Evolutionary conservation across 1,140 invertebrate species (phyloP).

Genomic region (Ladona fulva): DNA sequence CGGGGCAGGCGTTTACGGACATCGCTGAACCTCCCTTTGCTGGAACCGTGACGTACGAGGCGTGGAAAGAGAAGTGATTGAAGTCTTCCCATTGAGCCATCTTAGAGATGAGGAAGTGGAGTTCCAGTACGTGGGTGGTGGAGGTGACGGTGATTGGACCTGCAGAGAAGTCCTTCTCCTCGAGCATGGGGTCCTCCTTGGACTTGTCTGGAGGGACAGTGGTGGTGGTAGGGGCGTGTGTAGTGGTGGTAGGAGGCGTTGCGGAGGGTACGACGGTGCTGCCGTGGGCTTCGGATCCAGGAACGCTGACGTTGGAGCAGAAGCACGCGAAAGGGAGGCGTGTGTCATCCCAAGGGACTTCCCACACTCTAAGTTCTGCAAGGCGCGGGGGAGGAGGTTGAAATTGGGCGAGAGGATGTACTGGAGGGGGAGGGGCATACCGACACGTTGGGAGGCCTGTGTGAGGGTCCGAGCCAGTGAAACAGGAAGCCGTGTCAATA

Average conservation of each 20-base stretch:
- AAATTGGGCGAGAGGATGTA: not conserved
- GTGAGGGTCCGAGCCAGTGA: not conserved
- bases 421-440: not conserved
- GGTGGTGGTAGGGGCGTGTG: not conserved
- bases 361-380: not conserved
- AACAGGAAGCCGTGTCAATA: not conserved
- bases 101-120: constrained; percentile 5
- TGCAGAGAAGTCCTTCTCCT: constrained; percentile 57
- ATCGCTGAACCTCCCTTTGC: not conserved
- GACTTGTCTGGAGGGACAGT: constrained; percentile 53
- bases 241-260: constrained; percentile 38
- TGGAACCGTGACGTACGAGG: not conserved
- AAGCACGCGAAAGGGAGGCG: constrained; percentile 53
- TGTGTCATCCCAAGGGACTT: constrained; percentile 52
- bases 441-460: not conserved
- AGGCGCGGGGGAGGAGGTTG: not conserved
- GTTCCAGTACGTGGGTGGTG: constrained; percentile 5
- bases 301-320: constrained; percentile 51
- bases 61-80: not conserved
- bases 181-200: constrained; percentile 48
- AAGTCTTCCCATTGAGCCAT: not conserved
- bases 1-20: constrained; percentile 46
- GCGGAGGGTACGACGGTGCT: constrained; percentile 33
- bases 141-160: constrained; percentile 25
- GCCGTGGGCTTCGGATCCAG: not conserved